Evolutionary conservation across 2,888 invertebrate species (phyloP).

Genomic region (Buathra laborator): DNA sequence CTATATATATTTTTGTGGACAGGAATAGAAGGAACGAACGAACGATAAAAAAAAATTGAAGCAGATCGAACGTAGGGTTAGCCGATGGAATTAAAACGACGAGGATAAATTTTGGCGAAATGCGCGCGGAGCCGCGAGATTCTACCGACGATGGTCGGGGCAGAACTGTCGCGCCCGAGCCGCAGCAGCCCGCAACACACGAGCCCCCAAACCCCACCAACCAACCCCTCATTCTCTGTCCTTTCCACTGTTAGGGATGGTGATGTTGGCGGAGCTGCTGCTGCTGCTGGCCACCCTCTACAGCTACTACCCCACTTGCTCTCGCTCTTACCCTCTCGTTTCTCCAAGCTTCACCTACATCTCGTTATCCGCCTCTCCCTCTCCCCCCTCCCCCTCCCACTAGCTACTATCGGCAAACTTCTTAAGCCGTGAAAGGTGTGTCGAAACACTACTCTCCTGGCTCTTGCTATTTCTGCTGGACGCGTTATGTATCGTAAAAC

Average conservation of each 20-base stretch:
- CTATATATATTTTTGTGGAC: not conserved
- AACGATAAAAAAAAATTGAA: conserved; percentile 27
- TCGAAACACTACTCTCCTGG: conserved; percentile 63
- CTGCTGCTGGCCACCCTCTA: conserved; percentile 63
- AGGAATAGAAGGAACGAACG: not conserved
- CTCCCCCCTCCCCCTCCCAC: conserved; percentile 64
- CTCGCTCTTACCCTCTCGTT: conserved; percentile 62
- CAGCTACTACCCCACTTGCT: conserved; percentile 63
- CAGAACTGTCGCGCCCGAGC: conserved; percentile 85
- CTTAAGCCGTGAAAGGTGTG: conserved; percentile 71
- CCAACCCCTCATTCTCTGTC: conserved; percentile 71
- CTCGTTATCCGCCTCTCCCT: conserved; percentile 75
- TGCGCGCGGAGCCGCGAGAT: conserved; percentile 69
- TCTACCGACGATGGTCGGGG: conserved; percentile 82
- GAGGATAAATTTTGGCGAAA: conserved; percentile 43
- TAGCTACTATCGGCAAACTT: conserved; percentile 74
- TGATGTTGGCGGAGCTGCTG: conserved; percentile 60
- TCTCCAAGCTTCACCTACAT: conserved; percentile 78
- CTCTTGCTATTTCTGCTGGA: conserved; percentile 35
- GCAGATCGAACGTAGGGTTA: conserved; percentile 24
- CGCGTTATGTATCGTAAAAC: conserved; percentile 4
- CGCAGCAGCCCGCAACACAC: conserved; percentile 85
- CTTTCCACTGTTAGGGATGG: conserved; percentile 47
- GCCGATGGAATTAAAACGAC: conserved; percentile 38
- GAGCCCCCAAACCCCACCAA: conserved; percentile 78